Percentiles rank a stretch among this genome's conserved stretches.
Evolutionary conservation across 1,140 invertebrate species (phyloP).

Genomic region (Drosophila virilis): DNA sequence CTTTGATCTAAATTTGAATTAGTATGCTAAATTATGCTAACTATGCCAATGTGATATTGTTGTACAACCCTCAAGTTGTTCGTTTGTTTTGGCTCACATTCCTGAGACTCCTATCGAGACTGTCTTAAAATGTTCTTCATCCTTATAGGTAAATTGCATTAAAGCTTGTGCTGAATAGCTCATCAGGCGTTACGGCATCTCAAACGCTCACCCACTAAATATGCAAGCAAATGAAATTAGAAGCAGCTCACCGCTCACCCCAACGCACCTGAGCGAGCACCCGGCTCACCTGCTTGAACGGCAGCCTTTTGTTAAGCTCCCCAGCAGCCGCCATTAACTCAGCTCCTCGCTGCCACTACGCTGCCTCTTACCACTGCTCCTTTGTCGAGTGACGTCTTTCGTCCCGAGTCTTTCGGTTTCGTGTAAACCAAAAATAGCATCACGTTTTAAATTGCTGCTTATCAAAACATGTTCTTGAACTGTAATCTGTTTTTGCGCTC

Average conservation of each 20-base stretch:
- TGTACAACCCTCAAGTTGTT: not conserved
- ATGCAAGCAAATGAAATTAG: slow-evolving; percentile 63
- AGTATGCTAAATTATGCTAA: no score
- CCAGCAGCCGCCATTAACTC: not conserved
- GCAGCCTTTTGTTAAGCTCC: slow-evolving; percentile 43
- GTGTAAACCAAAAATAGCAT: slow-evolving; percentile 79
- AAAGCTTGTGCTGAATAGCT: slow-evolving; percentile 32
- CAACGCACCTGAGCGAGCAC: not conserved
- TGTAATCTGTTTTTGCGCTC: slow-evolving; percentile 79
- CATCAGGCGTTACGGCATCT: slow-evolving; percentile 28
- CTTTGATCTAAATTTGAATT: no score
- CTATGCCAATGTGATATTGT: not conserved
- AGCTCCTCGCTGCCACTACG: not conserved
- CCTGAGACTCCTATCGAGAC: not conserved
- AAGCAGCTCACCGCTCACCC: slow-evolving; percentile 13
- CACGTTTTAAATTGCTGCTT: slow-evolving; percentile 83
- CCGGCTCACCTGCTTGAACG: not conserved
- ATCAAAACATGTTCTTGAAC: slow-evolving; percentile 81
- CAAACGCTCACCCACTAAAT: slow-evolving; percentile 45
- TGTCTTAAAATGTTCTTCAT: slow-evolving; percentile 32
- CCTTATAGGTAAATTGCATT: slow-evolving; percentile 48
- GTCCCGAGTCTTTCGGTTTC: slow-evolving; percentile 15
- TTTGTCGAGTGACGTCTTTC: slow-evolving; percentile 4
- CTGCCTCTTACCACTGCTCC: no score
- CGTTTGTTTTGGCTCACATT: not conserved